Base-by-base conservation (phyloP, 2,888 invertebrate species). In the Ganaspis brasiliensis region DNA sequence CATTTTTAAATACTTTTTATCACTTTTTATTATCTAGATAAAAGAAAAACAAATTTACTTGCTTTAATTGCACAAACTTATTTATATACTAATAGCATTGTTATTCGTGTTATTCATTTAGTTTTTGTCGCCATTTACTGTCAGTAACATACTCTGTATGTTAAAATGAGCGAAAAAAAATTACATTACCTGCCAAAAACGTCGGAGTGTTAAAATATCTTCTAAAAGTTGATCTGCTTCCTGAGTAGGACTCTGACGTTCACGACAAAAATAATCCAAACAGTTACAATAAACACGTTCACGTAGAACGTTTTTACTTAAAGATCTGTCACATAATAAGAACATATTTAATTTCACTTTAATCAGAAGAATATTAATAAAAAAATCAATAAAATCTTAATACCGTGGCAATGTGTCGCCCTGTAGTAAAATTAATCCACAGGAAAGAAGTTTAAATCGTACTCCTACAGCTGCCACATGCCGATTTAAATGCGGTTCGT, bases 211-310 rank as follows among this genome's bases (percentile, higher is more conserved):
- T 49, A 95, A 94, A 82, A 99, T 97, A 87, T 99, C 99, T 85
- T 98, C 98, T 19, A 97, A 92, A 16, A 99, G 92, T 6, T 95
- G 95, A 0, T 95, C 94, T 0, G 95, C 93, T 55, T 94, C 93
- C 87, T 97, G 97, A 0, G 96, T 95, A 0, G 99, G 99, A 84
- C 96, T 97, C 75, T 96, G 96, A n/a, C 96, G 95, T 0, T 96
- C 96, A 1, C 97, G 95, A 87, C 98, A 98, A 92, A 98, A 99
- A 92, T 99, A 99, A 91, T 99, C 99, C 73, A 99, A 92, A 74
- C 99, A 98, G 45, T 96, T 96, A 81, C 97, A 96, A 91, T 99
- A 99, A 56, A 99, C 97, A 1, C 99, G 93, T 91, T 99, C 99
- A 0, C 99, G 93, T 0, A 99, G 93, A 1, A 99, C 97, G 89